phyloP scores from a whole-genome alignment of 2,888 invertebrate genomes.

The Hecatera dysodea region DNA sequence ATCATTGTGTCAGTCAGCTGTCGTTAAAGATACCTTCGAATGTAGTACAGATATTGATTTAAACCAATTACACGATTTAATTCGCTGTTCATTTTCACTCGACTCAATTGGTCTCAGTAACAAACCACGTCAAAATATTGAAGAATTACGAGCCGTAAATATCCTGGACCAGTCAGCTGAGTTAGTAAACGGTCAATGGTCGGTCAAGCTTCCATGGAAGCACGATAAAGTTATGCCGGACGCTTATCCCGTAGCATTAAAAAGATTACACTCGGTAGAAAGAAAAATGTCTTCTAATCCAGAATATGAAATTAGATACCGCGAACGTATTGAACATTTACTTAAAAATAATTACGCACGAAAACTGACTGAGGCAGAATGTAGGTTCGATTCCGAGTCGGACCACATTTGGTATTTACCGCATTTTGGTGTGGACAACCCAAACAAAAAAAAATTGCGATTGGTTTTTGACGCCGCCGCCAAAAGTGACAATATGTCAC shows the following conservation, averaged over 20 bases:
- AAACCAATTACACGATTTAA: too few species aligned
- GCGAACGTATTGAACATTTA: conserved; percentile 10
- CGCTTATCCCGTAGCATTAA: conserved; percentile 1
- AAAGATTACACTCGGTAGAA: conserved; percentile 2
- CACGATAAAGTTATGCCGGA: neutral
- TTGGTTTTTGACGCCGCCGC: conserved; percentile 9
- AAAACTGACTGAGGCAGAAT: neutral
- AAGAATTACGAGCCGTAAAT: too few species aligned
- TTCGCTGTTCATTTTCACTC: too few species aligned
- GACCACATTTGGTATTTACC: neutral
- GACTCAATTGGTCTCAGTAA: too few species aligned
- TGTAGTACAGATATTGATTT: too few species aligned
- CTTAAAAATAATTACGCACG: conserved; percentile 8
- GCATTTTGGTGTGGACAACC: neutral
- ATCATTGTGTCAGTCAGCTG: accelerated
- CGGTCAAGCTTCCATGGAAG: neutral
- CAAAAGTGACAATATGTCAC: too few species aligned
- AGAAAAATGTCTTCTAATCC: neutral
- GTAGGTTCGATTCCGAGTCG: too few species aligned
- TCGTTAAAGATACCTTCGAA: too few species aligned
- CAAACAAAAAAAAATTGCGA: neutral
- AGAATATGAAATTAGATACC: conserved; percentile 10
- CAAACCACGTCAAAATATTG: too few species aligned
- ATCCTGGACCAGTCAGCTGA: too few species aligned
- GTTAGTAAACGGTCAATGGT: neutral